These are phyloP conservation scores for Hemistola chrysoprasaria DNA, from an alignment of 2,888 invertebrate species.

Conservation along the genomic window DNA sequence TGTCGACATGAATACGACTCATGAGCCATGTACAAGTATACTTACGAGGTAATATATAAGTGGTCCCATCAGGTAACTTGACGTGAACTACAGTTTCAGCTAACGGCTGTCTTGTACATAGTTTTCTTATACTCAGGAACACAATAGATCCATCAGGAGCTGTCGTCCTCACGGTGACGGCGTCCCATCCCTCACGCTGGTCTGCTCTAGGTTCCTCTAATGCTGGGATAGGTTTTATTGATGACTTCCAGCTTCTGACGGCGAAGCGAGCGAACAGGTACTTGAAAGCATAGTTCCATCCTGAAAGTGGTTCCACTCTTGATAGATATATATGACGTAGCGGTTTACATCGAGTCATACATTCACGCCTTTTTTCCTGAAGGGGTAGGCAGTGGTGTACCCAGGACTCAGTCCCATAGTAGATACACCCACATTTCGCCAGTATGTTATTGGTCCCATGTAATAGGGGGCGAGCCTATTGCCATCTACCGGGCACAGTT, in stretches of 20 bases:
- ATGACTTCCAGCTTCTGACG: slow-evolving; percentile 61
- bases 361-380: too few species aligned
- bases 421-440: too few species aligned
- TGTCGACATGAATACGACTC: too few species aligned
- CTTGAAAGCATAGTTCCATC: slow-evolving; percentile 75
- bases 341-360: too few species aligned
- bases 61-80: slow-evolving; percentile 58
- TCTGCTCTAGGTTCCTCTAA: slow-evolving; percentile 40
- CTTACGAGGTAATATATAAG: slow-evolving; percentile 59
- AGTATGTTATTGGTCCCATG: too few species aligned
- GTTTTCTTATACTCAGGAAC: slow-evolving; percentile 76
- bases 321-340: too few species aligned
- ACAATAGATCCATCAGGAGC: slow-evolving; percentile 82
- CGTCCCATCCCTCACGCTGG: slow-evolving; percentile 58
- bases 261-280: slow-evolving; percentile 59
- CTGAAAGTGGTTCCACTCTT: slow-evolving; percentile 44
- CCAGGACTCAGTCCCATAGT: too few species aligned
- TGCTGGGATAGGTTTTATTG: slow-evolving; percentile 28
- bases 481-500: too few species aligned
- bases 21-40: too few species aligned
- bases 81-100: slow-evolving; percentile 82
- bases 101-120: slow-evolving; percentile 62
- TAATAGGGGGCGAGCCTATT: too few species aligned
- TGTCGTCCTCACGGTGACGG: slow-evolving; percentile 72
- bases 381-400: too few species aligned